These are phyloP conservation scores for Lymantria monacha DNA, from an alignment of 2,888 invertebrate species.

Conservation along the genomic window DNA sequence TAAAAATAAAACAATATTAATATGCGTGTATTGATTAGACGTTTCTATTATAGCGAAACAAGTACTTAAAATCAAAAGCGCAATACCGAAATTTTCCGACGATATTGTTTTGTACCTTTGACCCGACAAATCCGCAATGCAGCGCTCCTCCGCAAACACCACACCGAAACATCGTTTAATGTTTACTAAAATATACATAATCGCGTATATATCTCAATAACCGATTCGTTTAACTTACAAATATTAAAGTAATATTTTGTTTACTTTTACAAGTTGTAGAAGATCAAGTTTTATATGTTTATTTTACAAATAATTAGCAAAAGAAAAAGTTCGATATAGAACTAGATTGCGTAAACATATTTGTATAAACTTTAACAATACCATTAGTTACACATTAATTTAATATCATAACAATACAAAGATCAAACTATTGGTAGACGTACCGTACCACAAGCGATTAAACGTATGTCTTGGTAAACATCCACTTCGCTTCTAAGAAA, in stretches of 20 bases:
- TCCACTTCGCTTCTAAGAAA: conserved; percentile 40
- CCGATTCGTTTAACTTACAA: not conserved
- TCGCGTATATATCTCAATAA: conserved; percentile 24
- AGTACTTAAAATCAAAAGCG: conserved; percentile 32
- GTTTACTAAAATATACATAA: conserved; percentile 58
- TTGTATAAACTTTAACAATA: too few relatives aligned
- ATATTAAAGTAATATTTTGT: not conserved
- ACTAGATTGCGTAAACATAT: too few relatives aligned
- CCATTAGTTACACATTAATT: too few relatives aligned
- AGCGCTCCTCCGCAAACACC: conserved; percentile 57
- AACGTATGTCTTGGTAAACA: conserved; percentile 46
- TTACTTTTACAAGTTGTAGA: not conserved
- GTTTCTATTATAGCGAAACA: conserved; percentile 5
- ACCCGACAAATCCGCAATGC: conserved; percentile 67
- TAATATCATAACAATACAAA: not conserved
- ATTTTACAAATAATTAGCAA: too few relatives aligned
- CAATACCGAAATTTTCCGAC: conserved; percentile 47
- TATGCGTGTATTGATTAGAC: conserved; percentile 13
- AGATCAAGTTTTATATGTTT: not conserved
- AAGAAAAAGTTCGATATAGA: too few relatives aligned
- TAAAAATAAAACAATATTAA: not conserved
- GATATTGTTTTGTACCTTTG: conserved; percentile 66
- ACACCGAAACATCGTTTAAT: conserved; percentile 48
- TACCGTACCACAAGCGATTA: conserved; percentile 40
- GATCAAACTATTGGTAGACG: conserved; percentile 22